A percentile compares a stretch with the other conserved stretches of the same genome.
These are phyloP conservation scores for Speoplatyrhinus poulsoni DNA, from an alignment of 2,113 vertebrate species.

Conservation along the genomic window DNA sequence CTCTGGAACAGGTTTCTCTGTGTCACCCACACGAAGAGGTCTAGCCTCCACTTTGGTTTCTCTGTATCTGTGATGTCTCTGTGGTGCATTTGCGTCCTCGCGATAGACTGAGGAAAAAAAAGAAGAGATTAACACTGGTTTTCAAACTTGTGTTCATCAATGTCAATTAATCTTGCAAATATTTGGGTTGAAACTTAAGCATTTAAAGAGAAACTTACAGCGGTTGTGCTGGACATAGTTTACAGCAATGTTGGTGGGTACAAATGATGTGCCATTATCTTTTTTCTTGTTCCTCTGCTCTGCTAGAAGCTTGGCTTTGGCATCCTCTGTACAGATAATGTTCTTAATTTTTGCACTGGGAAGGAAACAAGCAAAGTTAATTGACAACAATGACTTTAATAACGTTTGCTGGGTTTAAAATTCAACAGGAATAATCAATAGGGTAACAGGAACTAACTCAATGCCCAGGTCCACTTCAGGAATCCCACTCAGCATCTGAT, in stretches of 20 bases:
- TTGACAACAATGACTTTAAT: neutral
- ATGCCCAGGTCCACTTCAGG: conserved; percentile 97
- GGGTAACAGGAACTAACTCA: conserved; percentile 74
- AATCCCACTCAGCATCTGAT: conserved; percentile 98
- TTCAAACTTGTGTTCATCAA: neutral
- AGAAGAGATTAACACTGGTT: neutral
- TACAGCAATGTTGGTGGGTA: conserved; percentile 97
- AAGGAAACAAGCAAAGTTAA: conserved; percentile 1
- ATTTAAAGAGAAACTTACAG: conserved; percentile 79
- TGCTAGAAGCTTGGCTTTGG: conserved; percentile 91
- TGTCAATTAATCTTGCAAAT: neutral
- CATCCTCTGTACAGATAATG: conserved; percentile 94
- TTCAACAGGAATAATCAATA: neutral
- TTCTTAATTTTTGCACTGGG: conserved; percentile 96
- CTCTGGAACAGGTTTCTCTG: conserved; percentile 92
- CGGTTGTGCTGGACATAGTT: conserved; percentile 98
- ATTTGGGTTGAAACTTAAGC: neutral
- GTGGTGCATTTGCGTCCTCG: conserved; percentile 89
- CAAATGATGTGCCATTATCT: conserved; percentile 92
- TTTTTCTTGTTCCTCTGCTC: conserved; percentile 98
- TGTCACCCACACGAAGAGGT: conserved; percentile 92
- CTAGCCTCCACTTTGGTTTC: conserved; percentile 87
- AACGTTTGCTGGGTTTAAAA: neutral
- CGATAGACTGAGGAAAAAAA: conserved; percentile 84
- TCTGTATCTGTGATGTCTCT: conserved; percentile 87